phyloP scores from a whole-genome alignment of 2,888 invertebrate genomes.

The Phaonia tiefii region DNA sequence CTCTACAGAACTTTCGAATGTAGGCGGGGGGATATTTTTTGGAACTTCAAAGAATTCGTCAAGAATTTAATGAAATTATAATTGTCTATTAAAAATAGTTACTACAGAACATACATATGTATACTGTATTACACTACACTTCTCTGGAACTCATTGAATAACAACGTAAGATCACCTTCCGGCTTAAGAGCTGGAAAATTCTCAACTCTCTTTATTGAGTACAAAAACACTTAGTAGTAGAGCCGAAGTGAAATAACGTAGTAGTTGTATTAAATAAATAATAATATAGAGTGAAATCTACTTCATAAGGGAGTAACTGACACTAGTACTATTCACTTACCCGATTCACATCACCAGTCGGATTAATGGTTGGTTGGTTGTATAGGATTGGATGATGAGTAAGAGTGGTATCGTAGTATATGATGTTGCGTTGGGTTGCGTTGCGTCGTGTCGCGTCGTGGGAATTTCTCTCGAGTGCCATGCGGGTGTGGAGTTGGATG shows the following conservation, averaged over 20 bases:
- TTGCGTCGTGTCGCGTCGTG: conserved; percentile 71
- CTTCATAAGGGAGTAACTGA: background rate
- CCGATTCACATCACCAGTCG: conserved; percentile 1
- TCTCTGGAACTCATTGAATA: too few relatives aligned
- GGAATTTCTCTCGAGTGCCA: conserved; percentile 76
- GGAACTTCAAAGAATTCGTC: too few relatives aligned
- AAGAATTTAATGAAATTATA: too few relatives aligned
- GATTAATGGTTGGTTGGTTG: background rate
- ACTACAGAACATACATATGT: too few relatives aligned
- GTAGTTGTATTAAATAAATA: background rate
- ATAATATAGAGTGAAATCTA: conserved; percentile 6
- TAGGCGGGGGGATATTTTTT: too few relatives aligned
- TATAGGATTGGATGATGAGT: too few relatives aligned
- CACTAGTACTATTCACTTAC: conserved; percentile 23
- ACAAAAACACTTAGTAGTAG: background rate
- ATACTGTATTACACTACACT: too few relatives aligned
- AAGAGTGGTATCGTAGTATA: conserved; percentile 35
- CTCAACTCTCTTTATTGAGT: background rate
- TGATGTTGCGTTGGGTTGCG: too few relatives aligned
- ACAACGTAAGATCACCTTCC: conserved; percentile 62
- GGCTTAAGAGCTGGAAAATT: conserved; percentile 44
- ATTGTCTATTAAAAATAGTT: too few relatives aligned
- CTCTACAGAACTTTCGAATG: too few relatives aligned
- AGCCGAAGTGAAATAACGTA: background rate
- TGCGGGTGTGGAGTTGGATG: conserved; percentile 75